Base-by-base conservation (phyloP, 1,140 invertebrate species). In the Matsumurasca onukii region DNA sequence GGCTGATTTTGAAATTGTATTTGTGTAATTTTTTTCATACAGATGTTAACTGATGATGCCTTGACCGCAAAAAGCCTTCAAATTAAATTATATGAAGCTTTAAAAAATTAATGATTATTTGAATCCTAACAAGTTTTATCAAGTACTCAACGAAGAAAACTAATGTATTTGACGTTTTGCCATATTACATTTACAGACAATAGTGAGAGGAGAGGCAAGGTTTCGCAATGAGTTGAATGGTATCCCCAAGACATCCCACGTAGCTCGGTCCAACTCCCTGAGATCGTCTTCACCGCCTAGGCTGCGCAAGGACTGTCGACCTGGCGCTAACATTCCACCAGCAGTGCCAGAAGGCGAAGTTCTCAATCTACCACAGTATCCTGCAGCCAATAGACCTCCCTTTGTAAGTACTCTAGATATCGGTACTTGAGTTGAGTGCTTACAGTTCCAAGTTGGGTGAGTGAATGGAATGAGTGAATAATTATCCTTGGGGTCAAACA, bases 271-370 rank as follows among this genome's bases (percentile, higher is more conserved):
- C 15, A 97, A 97, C 80, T 95, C 93, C 2, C 81, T 97, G 61
- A 83, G 96, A 68, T 95, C 94, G 68, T 91, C 91, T 24, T 97
- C 94, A 80, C 95, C 95, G 31, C 95, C 94, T 3, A 83, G 90
- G 74, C 86, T 93, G 69, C 83, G 92, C 70, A 85, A 89, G 75
- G 91, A 94, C 77, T 86, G 13, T 24, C 82, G 89, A 69, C 88
- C 88, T 74, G 88, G 89, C 73, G 82, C 90, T 63, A 93, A 94
- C 80, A 85, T 95, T 12, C 93, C 93, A 30, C 90, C 93, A 0
- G 85, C 91, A 20, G 91, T 95, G 20, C 92, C 91, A 24, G 93
- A 95, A 84, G 91, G 94, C 75, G 89, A 86, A 70, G 81, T 82
- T 24, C 77, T 83, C 24, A 71, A 73, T 17, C 52, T 74, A 66